A percentile compares a stretch with the other conserved stretches of the same genome.
Evolutionary conservation across 2,113 vertebrate species (phyloP).

Genomic region (Taxidea taxus): DNA sequence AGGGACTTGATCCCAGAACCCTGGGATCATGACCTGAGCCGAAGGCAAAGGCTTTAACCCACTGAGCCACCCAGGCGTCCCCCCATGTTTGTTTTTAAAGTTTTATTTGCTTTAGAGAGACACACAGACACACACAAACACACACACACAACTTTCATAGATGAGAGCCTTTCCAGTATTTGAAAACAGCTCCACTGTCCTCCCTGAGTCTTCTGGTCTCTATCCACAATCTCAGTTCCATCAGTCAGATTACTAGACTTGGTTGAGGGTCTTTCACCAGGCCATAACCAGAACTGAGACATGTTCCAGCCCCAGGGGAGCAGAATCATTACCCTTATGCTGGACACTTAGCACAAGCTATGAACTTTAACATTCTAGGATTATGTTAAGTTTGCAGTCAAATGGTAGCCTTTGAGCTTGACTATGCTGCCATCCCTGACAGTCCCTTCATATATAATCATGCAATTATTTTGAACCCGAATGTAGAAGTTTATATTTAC

Average conservation of each 20-base stretch:
- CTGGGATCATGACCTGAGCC: too few species aligned
- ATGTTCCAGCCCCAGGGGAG: not conserved
- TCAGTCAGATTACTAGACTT: not conserved
- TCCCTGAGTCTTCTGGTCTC: not conserved
- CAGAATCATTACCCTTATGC: not conserved
- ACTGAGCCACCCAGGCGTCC: too few species aligned
- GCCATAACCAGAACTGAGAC: not conserved
- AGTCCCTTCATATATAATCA: not conserved
- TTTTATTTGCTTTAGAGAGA: too few species aligned
- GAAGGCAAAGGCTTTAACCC: too few species aligned
- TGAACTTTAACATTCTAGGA: not conserved
- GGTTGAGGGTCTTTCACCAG: not conserved
- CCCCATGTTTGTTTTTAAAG: too few species aligned
- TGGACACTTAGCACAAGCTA: not conserved
- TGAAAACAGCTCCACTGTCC: not conserved
- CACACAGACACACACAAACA: too few species aligned
- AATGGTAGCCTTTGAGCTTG: not conserved
- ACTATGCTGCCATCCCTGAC: not conserved
- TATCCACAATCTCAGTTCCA: not conserved
- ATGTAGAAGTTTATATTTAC: not conserved
- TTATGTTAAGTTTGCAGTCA: not conserved
- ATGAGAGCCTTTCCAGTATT: not conserved
- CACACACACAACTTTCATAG: not conserved
- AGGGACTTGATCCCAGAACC: too few species aligned
- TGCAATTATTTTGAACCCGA: slow-evolving; percentile 9